Conservation (phyloP, 2,888 invertebrate species). For the Tiliacea aurago region DNA sequence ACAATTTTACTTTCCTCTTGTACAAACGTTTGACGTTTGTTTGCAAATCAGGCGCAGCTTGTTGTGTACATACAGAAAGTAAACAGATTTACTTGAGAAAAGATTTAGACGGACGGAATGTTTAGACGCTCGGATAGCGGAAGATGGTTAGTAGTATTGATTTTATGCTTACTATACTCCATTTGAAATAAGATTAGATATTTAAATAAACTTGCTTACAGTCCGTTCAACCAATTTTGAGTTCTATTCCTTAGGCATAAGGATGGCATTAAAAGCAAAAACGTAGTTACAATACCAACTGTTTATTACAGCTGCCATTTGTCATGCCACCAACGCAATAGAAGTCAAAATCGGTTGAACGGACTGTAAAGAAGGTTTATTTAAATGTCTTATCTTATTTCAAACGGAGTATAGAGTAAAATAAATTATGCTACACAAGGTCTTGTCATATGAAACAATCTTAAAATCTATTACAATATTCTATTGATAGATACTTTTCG, state of each 20-base stretch:
- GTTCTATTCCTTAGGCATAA: too few species aligned
- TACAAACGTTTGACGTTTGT: conserved; percentile 42
- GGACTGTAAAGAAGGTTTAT: too few species aligned
- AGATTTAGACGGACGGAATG: conserved; percentile 35
- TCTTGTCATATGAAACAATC: not conserved
- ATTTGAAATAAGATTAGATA: too few species aligned
- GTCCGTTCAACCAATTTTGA: too few species aligned
- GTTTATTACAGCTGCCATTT: too few species aligned
- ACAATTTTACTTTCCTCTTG: conserved; percentile 43
- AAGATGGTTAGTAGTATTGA: not conserved
- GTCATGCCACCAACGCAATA: too few species aligned
- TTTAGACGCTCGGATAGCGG: conserved; percentile 8
- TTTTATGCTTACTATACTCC: conserved; percentile 8
- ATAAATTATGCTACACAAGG: not conserved
- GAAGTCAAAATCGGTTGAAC: too few species aligned
- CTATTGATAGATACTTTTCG: not conserved
- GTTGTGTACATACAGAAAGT: conserved; percentile 39
- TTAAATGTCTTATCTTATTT: too few species aligned
- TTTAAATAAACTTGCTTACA: too few species aligned
- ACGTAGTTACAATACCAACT: too few species aligned
- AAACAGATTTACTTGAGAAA: conserved; percentile 37
- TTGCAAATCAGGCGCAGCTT: conserved; percentile 54
- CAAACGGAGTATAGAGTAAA: too few species aligned
- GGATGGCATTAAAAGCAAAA: too few species aligned
- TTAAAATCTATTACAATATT: not conserved